Base-by-base conservation (phyloP, 1,140 invertebrate species). In the Cydia strobilella region DNA sequence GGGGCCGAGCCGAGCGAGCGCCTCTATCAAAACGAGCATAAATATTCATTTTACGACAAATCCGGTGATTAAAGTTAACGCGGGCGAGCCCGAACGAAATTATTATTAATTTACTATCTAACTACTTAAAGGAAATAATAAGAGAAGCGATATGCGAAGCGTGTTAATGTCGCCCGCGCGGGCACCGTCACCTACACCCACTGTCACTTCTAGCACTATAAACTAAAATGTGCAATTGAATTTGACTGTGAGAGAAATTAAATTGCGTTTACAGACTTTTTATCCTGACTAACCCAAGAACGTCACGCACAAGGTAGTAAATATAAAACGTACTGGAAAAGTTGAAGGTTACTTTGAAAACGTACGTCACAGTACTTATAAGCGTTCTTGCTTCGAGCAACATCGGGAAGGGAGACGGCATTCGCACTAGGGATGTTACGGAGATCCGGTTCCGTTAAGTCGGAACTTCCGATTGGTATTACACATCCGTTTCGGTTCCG, bases 41-140 rank as follows among this genome's bases (percentile, higher is more conserved):
- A 48, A 42, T 31, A 48, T 25, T 39, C 69, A 35, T 20, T n/a
- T 42, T 25, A 66, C 18, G 63, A 66, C 65, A 35, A 31, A 69
- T 69, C 65, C 65, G 65, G 65, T 66, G 27, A 23, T 69, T 69
- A 69, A 69, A 65, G 63, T 65, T 65, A 65, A 65, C 72, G 72
- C 72, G 25, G 18, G 51, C 73, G 73, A 25, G 20, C 73, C 23
- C 48, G 51, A 51, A 25, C 7, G 48, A 75, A 66, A 62, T 77
- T 79, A 83, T 84, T 81, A 88, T 88, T 86, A 86, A 87, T 90
- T 87, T 78, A 81, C 88, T 90, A 90, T 88, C 88, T 90, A 90
- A 87, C 87, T 90, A 90, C 85, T 87, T 88, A 86, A 86, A 80
- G 75, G 75, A 81, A 84, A 84, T 35, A 27, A 62, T 74, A 76